Conservation (phyloP, 2,113 vertebrate species). For the Grantiella picta region DNA sequence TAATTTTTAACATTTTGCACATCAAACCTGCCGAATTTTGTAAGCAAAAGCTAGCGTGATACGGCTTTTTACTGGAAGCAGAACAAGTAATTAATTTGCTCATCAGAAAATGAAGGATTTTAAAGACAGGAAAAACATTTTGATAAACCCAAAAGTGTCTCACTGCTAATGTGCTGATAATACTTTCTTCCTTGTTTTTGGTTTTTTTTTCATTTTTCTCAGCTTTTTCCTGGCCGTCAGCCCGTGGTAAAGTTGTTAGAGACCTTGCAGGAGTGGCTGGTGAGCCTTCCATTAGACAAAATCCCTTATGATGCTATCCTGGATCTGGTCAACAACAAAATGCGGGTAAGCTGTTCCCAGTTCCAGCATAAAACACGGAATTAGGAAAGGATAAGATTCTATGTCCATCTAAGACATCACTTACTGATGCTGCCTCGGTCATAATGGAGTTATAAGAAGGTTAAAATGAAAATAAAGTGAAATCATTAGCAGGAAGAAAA, state of each 20-base stretch:
- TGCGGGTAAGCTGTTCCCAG: slow-evolving; percentile 80
- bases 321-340: slow-evolving; percentile 95
- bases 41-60: neutral
- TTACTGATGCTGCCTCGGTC: slow-evolving; percentile 10
- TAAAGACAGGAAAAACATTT: neutral
- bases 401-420: neutral
- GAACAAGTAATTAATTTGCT: neutral
- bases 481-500: neutral
- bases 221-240: slow-evolving; percentile 89
- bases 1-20: neutral
- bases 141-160: neutral
- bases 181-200: neutral
- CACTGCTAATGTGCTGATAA: neutral
- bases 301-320: slow-evolving; percentile 91
- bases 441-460: slow-evolving; percentile 64
- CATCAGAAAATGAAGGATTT: neutral
- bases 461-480: slow-evolving; percentile 50
- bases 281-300: slow-evolving; percentile 86
- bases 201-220: neutral
- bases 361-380: neutral
- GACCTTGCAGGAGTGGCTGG: slow-evolving; percentile 91
- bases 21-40: neutral
- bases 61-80: neutral
- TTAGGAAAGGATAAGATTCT: slow-evolving; percentile 49
- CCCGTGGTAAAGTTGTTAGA: slow-evolving; percentile 89